Evolutionary conservation across 2,888 invertebrate species (phyloP), one percentile per base, ranked within the genome.

Genomic region (Acronicta aceris): DNA sequence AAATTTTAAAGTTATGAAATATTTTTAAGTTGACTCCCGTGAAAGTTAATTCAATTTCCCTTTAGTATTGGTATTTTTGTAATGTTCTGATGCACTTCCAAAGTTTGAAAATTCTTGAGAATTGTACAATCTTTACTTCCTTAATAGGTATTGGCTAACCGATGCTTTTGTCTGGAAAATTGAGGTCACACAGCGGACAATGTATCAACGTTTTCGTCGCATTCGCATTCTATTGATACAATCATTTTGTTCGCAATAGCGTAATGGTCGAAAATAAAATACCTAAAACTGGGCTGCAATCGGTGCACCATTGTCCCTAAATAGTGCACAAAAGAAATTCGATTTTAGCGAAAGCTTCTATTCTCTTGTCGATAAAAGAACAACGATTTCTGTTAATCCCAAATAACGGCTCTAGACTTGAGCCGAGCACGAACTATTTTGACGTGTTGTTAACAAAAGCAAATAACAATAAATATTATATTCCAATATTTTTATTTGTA

Each of bases 221-320:
- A 63, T 69, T 78, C 74, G 78, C 76, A 85, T 91, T 87, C 87
- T 88, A 86, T 88, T 84, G 87, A 87, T 83, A 88, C 89, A 89
- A 89, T 89, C 86, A 89, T 86, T 84, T 81, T 74, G 79, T 76
- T 80, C 81, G 89, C 88, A 91, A 89, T 85, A 81, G 86, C 82
- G 85, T 88, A 89, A 91, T 89, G 82, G 86, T 79, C 81, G 81
- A 87, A 91, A 92, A 92, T 89, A 91, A 91, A 91, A 88, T 85
- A 85, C 80, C 84, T 85, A 85, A 87, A 88, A 81, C 82, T 85
- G 83, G 79, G 77, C 84, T 87, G 89, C 92, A 92, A 91, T 92
- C 87, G 88, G 85, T 83, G 87, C 78, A 83, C 91, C 84, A 92
- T 93, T 92, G 92, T 93, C 89, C 90, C 83, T 90, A 87, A 90